A percentile compares a stretch with the other conserved stretches of the same genome.
These are phyloP conservation scores for Drosophila subpulchrella DNA, from an alignment of 1,140 invertebrate genomes.

Conservation along the genomic window DNA sequence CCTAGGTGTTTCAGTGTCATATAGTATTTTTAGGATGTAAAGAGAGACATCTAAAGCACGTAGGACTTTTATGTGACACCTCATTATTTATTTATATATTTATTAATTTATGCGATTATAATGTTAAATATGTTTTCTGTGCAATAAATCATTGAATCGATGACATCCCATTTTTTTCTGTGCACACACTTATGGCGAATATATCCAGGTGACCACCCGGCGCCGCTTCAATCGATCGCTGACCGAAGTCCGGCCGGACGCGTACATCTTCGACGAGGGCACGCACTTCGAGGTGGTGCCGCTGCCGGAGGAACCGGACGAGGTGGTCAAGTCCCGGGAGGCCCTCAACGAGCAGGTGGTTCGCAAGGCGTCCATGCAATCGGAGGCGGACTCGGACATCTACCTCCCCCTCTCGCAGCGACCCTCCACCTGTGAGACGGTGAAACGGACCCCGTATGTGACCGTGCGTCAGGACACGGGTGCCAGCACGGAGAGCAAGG, in stretches of 20 bases:
- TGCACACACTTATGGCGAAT: neutral
- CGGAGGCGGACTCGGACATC: slow-evolving; percentile 83
- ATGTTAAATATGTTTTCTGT: slow-evolving; percentile 8
- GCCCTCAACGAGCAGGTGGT: slow-evolving; percentile 73
- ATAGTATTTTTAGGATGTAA: too few relatives aligned
- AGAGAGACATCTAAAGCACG: neutral
- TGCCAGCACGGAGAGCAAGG: slow-evolving; percentile 84
- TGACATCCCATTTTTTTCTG: slow-evolving; percentile 6
- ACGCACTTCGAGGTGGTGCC: slow-evolving; percentile 86
- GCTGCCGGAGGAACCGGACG: slow-evolving; percentile 85
- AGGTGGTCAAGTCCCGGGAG: slow-evolving; percentile 79
- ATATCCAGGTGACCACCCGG: slow-evolving; percentile 78
- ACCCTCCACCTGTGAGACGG: slow-evolving; percentile 78
- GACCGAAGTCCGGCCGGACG: slow-evolving; percentile 88
- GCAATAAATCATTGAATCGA: slow-evolving; percentile 27
- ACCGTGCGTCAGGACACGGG: slow-evolving; percentile 83
- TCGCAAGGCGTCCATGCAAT: slow-evolving; percentile 80
- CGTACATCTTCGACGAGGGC: slow-evolving; percentile 86
- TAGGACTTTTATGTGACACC: neutral
- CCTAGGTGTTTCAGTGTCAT: too few relatives aligned
- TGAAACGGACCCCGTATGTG: slow-evolving; percentile 80
- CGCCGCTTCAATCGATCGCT: slow-evolving; percentile 87
- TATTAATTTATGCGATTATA: neutral
- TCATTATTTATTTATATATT: slow-evolving; percentile 1
- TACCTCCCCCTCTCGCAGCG: slow-evolving; percentile 74